Conservation (phyloP, 35 echinoderm and acorn worm species). For the Apostichopus japonicus region DNA sequence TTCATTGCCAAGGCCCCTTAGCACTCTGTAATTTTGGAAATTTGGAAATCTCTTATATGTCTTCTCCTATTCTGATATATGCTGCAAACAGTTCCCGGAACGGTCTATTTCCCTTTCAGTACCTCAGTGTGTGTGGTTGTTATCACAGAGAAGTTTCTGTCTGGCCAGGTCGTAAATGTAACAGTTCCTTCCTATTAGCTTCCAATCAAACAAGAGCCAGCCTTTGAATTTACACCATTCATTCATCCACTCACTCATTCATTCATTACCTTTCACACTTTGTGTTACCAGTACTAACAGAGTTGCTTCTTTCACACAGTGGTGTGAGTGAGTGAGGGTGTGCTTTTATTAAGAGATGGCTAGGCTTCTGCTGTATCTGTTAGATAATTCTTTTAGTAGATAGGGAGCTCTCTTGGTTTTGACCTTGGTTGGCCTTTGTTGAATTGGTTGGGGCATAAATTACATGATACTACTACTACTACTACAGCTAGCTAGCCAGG, state of each 20-base stretch:
- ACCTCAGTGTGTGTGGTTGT: too few relatives aligned
- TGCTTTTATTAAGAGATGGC: not conserved
- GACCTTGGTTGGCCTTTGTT: conserved; percentile 50
- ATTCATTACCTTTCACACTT: not conserved
- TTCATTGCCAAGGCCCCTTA: not conserved
- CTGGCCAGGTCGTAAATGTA: not conserved
- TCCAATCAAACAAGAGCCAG: conserved; percentile 2
- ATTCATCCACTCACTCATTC: not conserved
- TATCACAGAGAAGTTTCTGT: too few relatives aligned
- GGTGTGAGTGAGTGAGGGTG: not conserved
- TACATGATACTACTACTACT: conserved; percentile 28
- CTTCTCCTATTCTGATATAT: not conserved
- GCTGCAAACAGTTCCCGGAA: not conserved
- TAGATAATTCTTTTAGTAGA: conserved; percentile 7
- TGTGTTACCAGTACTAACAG: not conserved
- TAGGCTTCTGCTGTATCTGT: not conserved
- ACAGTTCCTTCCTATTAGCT: conserved; percentile 14
- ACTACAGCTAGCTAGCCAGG: not conserved
- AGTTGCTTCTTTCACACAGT: too few relatives aligned
- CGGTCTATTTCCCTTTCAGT: too few relatives aligned
- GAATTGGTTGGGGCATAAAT: conserved; percentile 36
- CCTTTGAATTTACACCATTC: not conserved
- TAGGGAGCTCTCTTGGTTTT: conserved; percentile 29
- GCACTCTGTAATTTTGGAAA: not conserved
- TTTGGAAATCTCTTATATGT: not conserved